Evolutionary conservation across 2,113 vertebrate species (phyloP).

Genomic region (Albula glossodonta): DNA sequence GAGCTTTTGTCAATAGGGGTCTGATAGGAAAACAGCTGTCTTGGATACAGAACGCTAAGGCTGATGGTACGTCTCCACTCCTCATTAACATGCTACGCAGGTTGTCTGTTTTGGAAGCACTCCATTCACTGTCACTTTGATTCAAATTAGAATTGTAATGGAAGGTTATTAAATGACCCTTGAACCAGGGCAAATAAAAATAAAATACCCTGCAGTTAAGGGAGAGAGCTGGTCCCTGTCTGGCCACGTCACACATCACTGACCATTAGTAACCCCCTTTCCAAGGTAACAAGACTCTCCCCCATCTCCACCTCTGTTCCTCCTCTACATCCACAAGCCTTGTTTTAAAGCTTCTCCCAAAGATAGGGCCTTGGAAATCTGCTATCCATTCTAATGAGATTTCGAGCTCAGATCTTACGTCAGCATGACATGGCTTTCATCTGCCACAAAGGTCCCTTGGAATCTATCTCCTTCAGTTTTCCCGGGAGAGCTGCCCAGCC

Average conservation of each 20-base stretch:
- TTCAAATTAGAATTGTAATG: constrained; percentile 54
- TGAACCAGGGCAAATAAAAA: constrained; percentile 45
- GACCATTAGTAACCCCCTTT: constrained; percentile 24
- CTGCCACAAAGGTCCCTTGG: not conserved
- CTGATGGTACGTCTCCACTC: not conserved
- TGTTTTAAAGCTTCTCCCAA: constrained; percentile 23
- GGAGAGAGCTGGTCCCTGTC: constrained; percentile 3
- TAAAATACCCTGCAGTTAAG: constrained; percentile 39
- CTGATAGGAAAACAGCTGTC: constrained; percentile 5
- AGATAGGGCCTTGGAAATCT: constrained; percentile 32
- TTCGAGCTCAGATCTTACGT: constrained; percentile 43
- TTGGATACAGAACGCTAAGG: constrained; percentile 11
- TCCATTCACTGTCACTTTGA: constrained; percentile 56
- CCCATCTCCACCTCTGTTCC: constrained; percentile 32
- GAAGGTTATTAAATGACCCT: constrained; percentile 57
- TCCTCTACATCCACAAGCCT: not conserved
- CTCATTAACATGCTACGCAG: constrained; percentile 51
- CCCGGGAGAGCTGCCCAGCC: constrained; percentile 10
- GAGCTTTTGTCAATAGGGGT: not conserved
- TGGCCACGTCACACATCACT: constrained; percentile 17
- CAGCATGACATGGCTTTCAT: not conserved
- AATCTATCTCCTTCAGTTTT: constrained; percentile 29
- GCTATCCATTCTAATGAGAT: constrained; percentile 38
- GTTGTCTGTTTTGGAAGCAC: constrained; percentile 46
- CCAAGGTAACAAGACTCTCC: not conserved